Evolutionary conservation across 2,888 invertebrate genomes (phyloP), one percentile per base, ranked within the genome.

Genomic region (Chalcis sispes): DNA sequence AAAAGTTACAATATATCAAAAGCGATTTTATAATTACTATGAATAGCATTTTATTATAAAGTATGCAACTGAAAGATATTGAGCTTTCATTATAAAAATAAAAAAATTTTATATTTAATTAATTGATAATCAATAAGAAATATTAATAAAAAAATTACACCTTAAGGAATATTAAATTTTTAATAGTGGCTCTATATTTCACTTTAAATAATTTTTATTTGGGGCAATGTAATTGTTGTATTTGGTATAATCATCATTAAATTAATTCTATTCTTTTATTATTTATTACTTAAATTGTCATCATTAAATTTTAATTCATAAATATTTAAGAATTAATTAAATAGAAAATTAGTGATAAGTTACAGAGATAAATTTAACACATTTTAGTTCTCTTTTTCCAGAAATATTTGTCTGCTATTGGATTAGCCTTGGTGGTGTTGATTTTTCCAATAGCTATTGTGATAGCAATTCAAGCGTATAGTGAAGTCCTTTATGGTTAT

Each of bases 381-480:
- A 25, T 65, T 64, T 70, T 40, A 65, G 36, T 27, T 56, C 32
- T 67, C 50, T 72, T 66, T 67, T 64, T 75, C 50, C 46, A 69
- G 56, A 69, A 77, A 62, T 72, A 76, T 79, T 76, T 72, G 56
- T 71, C 62, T 74, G 65, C 58, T 75, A 69, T 75, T 70, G 67
- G 62, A 73, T 77, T 81, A 81, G 80, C 82, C 82, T 84, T 82
- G 83, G 75, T 76, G 76, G 67, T 80, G 74, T 79, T 80, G 80
- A 77, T 74, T 86, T 86, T 88, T 87, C 87, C 87, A 85, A 88
- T 87, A 87, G 83, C 81, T 83, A 84, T 79, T 81, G 81, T 83
- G 83, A 84, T 84, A 85, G 81, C 82, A 82, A 84, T 85, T 85
- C 83, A 84, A 82, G 84, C 85, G 84, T 82, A 83, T 80, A 84